Percentiles rank a stretch among this genome's conserved stretches.
Conservation (phyloP, 2,113 vertebrate species). For the Axis porcinus region DNA sequence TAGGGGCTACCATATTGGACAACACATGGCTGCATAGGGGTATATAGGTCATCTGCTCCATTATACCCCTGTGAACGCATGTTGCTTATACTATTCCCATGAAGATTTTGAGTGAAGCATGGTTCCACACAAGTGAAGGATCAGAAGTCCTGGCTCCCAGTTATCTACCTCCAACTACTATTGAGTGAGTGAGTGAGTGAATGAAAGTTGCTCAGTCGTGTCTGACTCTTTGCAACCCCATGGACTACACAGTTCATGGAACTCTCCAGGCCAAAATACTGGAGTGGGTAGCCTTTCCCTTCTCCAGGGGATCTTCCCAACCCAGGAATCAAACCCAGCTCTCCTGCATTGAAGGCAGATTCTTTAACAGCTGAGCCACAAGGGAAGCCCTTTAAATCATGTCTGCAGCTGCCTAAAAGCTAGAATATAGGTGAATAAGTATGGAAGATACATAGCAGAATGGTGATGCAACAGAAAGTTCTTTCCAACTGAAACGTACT, state of each 20-base stretch:
- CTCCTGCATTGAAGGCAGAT: not conserved
- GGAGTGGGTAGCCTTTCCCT: not conserved
- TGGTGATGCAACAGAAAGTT: not conserved
- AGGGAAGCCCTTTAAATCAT: not conserved
- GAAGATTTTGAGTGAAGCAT: not conserved
- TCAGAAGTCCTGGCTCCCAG: not conserved
- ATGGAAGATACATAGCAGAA: not conserved
- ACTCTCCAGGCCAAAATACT: not conserved
- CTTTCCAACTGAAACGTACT: not conserved
- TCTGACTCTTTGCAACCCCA: not conserved
- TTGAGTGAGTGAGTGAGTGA: not conserved
- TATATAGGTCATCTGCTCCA: not conserved
- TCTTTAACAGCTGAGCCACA: not conserved
- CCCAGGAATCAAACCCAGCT: not conserved
- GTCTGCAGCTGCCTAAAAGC: not conserved
- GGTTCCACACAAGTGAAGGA: not conserved
- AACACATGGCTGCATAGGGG: no score
- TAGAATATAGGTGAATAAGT: not conserved
- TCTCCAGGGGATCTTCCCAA: not conserved
- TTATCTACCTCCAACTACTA: not conserved
- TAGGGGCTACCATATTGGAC: not conserved
- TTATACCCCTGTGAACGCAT: not conserved
- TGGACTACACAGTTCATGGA: not conserved
- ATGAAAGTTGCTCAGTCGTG: not conserved
- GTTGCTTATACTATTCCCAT: not conserved